Percentiles rank a stretch among this genome's conserved stretches.
Evolutionary conservation across 2,797 vertebrate genomes (phyloP).

Genomic region (Argyrosomus regius): DNA sequence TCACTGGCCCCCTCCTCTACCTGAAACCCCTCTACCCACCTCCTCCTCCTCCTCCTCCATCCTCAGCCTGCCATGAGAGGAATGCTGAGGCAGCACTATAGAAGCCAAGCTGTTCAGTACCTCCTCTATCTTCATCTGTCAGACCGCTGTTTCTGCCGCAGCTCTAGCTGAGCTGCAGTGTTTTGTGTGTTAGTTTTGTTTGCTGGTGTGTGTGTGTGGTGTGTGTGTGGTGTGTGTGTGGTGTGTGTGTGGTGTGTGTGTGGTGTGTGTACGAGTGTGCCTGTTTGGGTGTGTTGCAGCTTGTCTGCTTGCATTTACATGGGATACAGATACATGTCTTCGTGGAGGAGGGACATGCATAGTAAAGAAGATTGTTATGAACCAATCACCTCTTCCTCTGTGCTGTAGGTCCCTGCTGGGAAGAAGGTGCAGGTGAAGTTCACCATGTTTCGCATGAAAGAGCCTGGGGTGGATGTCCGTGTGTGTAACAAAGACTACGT

Average conservation of each 20-base stretch:
- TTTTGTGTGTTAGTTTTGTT: conserved; percentile 60
- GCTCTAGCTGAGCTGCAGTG: conserved; percentile 66
- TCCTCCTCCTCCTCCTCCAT: conserved; percentile 53
- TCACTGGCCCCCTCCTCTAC: conserved; percentile 36
- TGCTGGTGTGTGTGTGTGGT: conserved; percentile 24
- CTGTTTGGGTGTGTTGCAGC: conserved; percentile 17
- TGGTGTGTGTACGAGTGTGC: not conserved
- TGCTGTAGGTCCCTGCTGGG: conserved; percentile 75
- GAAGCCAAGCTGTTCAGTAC: conserved; percentile 83
- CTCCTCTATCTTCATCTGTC: conserved; percentile 85
- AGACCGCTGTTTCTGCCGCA: conserved; percentile 73
- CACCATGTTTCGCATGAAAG: conserved; percentile 86
- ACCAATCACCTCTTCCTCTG: conserved; percentile 44
- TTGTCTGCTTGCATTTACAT: conserved; percentile 32
- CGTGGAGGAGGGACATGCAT: conserved; percentile 40
- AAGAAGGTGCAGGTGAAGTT: conserved; percentile 82
- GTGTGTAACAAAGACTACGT: conserved; percentile 87
- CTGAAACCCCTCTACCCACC: conserved; percentile 24
- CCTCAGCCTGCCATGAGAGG: conserved; percentile 74
- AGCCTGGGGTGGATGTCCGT: conserved; percentile 78
- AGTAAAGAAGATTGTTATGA: conserved; percentile 40
- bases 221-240: conserved; percentile 46
- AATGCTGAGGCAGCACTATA: conserved; percentile 81
- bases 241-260: not conserved
- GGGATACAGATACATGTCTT: conserved; percentile 29